Evolutionary conservation across 2,888 invertebrate species (phyloP).

Genomic region (Agriotes lineatus): DNA sequence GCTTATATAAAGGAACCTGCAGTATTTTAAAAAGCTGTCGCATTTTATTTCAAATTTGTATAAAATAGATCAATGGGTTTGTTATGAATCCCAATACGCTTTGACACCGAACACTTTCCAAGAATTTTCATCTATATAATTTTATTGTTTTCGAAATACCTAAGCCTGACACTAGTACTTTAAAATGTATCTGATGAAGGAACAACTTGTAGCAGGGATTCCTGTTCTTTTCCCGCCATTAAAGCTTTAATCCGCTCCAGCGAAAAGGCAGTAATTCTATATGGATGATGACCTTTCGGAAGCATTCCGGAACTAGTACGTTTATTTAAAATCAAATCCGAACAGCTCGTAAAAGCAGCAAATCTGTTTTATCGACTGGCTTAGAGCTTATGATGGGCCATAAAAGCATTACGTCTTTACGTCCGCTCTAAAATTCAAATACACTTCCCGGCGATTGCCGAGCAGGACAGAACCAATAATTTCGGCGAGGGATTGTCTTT

Average conservation of each 20-base stretch:
- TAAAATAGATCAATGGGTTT: no score
- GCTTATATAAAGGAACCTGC: no score
- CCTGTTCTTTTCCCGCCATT: background rate
- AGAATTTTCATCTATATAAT: no score
- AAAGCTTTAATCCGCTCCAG: no score
- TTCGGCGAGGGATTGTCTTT: constrained; percentile 21
- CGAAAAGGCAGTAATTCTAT: background rate
- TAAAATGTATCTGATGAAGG: no score
- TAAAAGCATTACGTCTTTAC: constrained; percentile 33
- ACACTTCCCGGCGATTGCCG: background rate
- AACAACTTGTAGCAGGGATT: no score
- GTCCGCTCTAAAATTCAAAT: constrained; percentile 24
- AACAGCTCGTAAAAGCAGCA: constrained; percentile 26
- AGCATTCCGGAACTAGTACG: constrained; percentile 10
- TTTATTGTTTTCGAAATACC: no score
- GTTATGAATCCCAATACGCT: no score
- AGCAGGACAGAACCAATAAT: constrained; percentile 19
- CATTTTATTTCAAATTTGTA: no score
- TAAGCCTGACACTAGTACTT: no score
- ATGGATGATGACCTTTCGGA: background rate
- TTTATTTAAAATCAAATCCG: constrained; percentile 26
- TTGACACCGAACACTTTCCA: no score
- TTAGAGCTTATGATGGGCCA: constrained; percentile 30
- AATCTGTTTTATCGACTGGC: constrained; percentile 27
- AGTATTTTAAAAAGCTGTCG: no score